phyloP scores from a whole-genome alignment of 2,113 vertebrate species.

The Cynopterus brachyotis region DNA sequence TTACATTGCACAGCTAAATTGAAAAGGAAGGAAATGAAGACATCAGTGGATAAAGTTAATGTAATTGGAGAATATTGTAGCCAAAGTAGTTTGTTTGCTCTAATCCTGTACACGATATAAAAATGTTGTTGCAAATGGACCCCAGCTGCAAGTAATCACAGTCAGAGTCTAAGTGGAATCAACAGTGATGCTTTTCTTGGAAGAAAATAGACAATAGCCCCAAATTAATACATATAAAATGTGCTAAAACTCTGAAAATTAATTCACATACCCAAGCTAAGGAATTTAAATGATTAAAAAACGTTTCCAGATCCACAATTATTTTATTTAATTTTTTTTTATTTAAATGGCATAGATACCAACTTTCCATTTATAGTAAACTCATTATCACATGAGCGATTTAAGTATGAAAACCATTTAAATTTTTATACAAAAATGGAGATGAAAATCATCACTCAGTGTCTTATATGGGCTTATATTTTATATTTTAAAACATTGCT shows the following conservation, averaged over 20 bases:
- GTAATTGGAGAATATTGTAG: slow-evolving; percentile 90
- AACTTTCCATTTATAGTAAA: neutral
- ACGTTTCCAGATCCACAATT: neutral
- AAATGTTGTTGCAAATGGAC: slow-evolving; percentile 87
- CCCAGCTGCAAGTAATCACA: slow-evolving; percentile 95
- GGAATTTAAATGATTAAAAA: neutral
- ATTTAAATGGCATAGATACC: neutral
- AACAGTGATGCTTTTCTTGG: slow-evolving; percentile 65
- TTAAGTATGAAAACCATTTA: neutral
- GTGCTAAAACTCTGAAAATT: neutral
- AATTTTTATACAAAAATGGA: neutral
- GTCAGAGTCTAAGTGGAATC: slow-evolving; percentile 81
- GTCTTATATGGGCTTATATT: neutral
- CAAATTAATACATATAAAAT: slow-evolving; percentile 30
- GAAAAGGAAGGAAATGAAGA: slow-evolving; percentile 92
- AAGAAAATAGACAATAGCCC: slow-evolving; percentile 58
- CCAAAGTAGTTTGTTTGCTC: slow-evolving; percentile 93
- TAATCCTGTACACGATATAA: slow-evolving; percentile 93
- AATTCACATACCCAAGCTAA: neutral
- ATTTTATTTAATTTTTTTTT: neutral
- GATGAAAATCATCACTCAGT: neutral
- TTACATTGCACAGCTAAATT: slow-evolving; percentile 92
- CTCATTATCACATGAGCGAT: neutral
- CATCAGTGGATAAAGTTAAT: slow-evolving; percentile 92
- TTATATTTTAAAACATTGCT: neutral